phyloP scores from a whole-genome alignment of 2,797 vertebrate species.

The Nothura maculosa region DNA sequence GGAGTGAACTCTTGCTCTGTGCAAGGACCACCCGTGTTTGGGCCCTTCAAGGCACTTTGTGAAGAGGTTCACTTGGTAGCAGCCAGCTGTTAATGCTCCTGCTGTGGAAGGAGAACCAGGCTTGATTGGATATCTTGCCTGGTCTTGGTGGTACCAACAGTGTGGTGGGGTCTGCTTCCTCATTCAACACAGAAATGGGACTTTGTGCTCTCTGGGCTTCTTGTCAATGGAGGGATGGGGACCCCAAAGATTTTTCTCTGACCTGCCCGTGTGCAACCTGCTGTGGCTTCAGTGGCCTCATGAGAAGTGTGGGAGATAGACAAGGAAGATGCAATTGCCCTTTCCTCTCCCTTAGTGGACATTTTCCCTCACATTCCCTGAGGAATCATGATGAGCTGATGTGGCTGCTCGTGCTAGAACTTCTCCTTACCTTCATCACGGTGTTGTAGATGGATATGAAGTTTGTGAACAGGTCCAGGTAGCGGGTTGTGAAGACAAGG shows the following conservation, averaged over 20 bases:
- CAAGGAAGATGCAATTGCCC: not conserved
- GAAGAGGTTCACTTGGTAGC: not conserved
- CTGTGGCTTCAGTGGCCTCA: not conserved
- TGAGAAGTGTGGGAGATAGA: not conserved
- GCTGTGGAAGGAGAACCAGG: not conserved
- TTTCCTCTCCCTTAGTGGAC: too few relatives aligned
- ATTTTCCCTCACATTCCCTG: accelerated
- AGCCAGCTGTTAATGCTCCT: not conserved
- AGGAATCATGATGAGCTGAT: accelerated
- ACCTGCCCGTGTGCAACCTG: not conserved
- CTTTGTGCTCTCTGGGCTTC: not conserved
- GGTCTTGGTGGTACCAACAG: not conserved
- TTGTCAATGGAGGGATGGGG: not conserved
- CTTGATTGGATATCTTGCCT: accelerated
- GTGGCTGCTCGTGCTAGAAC: not conserved
- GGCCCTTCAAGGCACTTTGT: not conserved
- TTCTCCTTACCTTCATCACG: conserved; percentile 90
- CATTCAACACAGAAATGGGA: accelerated
- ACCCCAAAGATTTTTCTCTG: not conserved
- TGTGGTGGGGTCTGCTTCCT: accelerated
- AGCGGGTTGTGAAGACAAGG: conserved; percentile 94
- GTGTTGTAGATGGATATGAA: conserved; percentile 95
- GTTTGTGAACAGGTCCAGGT: conserved; percentile 91
- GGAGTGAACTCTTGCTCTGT: not conserved
- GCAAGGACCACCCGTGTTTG: not conserved